A percentile compares a stretch with the other conserved stretches of the same genome.
Conservation (phyloP, 92 coral and sea anemone genomes). For the Siderastrea radians region DNA sequence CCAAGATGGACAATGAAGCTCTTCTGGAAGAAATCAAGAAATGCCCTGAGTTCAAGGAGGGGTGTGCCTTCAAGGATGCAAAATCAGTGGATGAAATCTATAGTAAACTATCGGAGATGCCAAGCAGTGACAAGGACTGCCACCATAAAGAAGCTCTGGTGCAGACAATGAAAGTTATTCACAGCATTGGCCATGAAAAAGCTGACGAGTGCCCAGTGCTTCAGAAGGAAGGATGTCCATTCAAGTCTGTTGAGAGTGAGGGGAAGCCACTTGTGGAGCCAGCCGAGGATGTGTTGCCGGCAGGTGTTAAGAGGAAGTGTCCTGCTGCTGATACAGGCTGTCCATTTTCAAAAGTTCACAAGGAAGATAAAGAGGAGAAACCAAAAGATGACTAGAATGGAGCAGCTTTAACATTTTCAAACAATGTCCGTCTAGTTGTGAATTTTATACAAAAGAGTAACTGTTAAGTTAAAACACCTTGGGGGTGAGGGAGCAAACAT, state of each 20-base stretch:
- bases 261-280: constrained; percentile 86
- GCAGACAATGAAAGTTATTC: constrained; percentile 90
- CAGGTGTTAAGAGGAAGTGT: constrained; percentile 67
- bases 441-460: neutral
- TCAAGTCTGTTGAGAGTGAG: constrained; percentile 82
- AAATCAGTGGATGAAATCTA: constrained; percentile 87
- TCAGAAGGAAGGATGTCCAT: constrained; percentile 92
- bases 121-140: constrained; percentile 69
- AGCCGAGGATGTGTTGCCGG: constrained; percentile 59
- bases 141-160: constrained; percentile 83
- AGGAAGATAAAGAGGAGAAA: constrained; percentile 25
- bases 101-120: constrained; percentile 85
- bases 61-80: constrained; percentile 93
- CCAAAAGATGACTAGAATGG: neutral
- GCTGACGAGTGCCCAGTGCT: constrained; percentile 91
- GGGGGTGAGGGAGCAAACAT: neutral
- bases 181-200: constrained; percentile 79
- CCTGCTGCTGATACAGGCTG: constrained; percentile 78
- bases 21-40: constrained; percentile 84
- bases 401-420: neutral
- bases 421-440: neutral
- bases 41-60: constrained; percentile 95
- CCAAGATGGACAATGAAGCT: constrained; percentile 77
- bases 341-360: constrained; percentile 76
- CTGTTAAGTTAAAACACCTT: neutral